Conservation (phyloP, 1,140 invertebrate genomes). For the Nautilus pompilius region DNA sequence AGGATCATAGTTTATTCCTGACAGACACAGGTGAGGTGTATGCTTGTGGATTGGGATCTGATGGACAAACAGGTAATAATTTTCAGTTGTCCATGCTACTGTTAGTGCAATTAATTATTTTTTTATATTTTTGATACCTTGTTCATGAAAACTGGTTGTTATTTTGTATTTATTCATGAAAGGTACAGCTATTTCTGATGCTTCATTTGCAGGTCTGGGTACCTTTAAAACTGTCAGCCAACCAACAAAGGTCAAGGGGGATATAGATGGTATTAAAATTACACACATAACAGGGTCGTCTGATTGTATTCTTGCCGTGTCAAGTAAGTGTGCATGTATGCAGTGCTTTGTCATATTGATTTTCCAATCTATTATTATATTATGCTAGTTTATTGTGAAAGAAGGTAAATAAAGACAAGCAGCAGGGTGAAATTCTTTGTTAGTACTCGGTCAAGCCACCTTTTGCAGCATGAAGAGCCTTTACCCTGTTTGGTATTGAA, state of each 20-base stretch:
- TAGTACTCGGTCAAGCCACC: too few species aligned
- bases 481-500: neutral
- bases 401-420: neutral
- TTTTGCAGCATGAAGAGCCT: neutral
- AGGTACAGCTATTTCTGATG: neutral
- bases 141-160: too few species aligned
- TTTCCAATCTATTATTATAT: neutral
- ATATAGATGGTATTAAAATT: slow-evolving; percentile 77
- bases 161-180: too few species aligned
- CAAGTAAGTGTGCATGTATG: slow-evolving; percentile 61
- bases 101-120: too few species aligned
- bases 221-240: slow-evolving; percentile 32
- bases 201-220: slow-evolving; percentile 36
- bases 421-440: neutral
- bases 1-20: slow-evolving; percentile 81
- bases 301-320: slow-evolving; percentile 87
- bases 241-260: slow-evolving; percentile 66
- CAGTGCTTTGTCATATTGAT: slow-evolving; percentile 1
- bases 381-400: neutral
- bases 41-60: slow-evolving; percentile 89
- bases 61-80: slow-evolving; percentile 90
- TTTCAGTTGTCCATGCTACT: too few species aligned
- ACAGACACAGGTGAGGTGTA: slow-evolving; percentile 78
- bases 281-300: slow-evolving; percentile 74
- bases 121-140: too few species aligned